These are phyloP conservation scores for Hoplias malabaricus DNA, from an alignment of 2,113 vertebrate genomes.

Conservation along the genomic window DNA sequence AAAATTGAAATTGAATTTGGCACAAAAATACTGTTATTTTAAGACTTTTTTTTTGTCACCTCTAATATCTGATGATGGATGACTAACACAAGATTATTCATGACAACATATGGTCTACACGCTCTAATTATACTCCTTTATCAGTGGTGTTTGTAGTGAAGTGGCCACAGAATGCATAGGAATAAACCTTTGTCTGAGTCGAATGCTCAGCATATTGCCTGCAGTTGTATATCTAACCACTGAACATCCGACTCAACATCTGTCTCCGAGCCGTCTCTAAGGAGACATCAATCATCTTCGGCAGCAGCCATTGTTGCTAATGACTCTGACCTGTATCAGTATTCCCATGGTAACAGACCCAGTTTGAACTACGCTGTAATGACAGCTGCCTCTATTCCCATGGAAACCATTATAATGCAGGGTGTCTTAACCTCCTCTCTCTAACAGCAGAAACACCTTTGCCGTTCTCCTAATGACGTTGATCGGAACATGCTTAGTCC, in stretches of 20 bases:
- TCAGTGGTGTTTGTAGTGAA: too few relatives aligned
- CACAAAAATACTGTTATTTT: too few relatives aligned
- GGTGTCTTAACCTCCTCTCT: conserved; percentile 16
- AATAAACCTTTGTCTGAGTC: not conserved
- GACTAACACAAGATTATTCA: too few relatives aligned
- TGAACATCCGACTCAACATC: conserved; percentile 13
- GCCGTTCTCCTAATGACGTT: conserved; percentile 35
- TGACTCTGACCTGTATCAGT: conserved; percentile 44
- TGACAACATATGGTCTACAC: too few relatives aligned
- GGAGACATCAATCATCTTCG: conserved; percentile 43
- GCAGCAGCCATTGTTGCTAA: conserved; percentile 38
- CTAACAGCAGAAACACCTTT: conserved; percentile 24
- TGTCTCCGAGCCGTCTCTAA: conserved; percentile 3
- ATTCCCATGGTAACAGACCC: conserved; percentile 38
- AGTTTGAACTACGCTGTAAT: conserved; percentile 27
- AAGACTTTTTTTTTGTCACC: too few relatives aligned
- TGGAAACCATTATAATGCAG: conserved; percentile 35
- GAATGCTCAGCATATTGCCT: not conserved
- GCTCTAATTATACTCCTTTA: too few relatives aligned
- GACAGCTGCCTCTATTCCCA: conserved; percentile 44
- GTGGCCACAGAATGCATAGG: not conserved
- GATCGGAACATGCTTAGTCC: not conserved
- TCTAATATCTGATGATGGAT: too few relatives aligned
- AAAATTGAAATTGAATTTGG: too few relatives aligned
- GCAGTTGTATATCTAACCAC: conserved; percentile 22